Evolutionary conservation across 2,888 invertebrate species (phyloP), one percentile per base, ranked within the genome.

Genomic region (Drosophila falleni): DNA sequence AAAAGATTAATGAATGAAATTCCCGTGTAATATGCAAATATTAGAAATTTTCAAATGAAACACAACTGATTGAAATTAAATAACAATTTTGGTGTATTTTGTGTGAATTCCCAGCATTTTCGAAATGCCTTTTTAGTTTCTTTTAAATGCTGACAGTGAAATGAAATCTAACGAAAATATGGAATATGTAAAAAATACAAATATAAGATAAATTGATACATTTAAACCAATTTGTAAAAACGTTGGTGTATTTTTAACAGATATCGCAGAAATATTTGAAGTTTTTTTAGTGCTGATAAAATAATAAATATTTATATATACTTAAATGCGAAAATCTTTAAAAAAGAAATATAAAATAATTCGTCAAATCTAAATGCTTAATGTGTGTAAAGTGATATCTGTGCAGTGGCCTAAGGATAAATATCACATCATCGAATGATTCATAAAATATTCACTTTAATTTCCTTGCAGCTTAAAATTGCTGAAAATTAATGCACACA

Each of bases 401-500:
- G 33, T 49, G 33, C 2, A 13, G 29, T 15, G 15, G 3, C 2
- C 23, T 15, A 13, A 37, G 26, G 26, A 26, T 19, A n/a, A n/a
- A 23, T 31, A 15, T 29, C 31, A 8, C 4, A 8, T 29, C 29
- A 29, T 29, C 1, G 19, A 47, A 44, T 33, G 10, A 33, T 5
- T 19, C 5, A 29, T 19, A 50, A 47, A 59, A 23, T 50, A 19
- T 29, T 53, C 8, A 29, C 15, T 19, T 39, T 9, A 58, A 59
- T 59, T 54, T 50, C 53, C 13, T 35, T 29, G 9, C 39, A 56
- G 71, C 47, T 62, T 16, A 58, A 69, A 75, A 56, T 47, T 29
- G 37, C 5, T 29, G 11, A 15, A 64, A 65, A 65, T 74, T 46
- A 69, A 47, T 67, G 54, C 60, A 44, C 37, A 63, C 65, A 79